A percentile compares a stretch with the other conserved stretches of the same genome.
Evolutionary conservation across 2,113 vertebrate species (phyloP).

Genomic region (Xiphorhynchus elegans): DNA sequence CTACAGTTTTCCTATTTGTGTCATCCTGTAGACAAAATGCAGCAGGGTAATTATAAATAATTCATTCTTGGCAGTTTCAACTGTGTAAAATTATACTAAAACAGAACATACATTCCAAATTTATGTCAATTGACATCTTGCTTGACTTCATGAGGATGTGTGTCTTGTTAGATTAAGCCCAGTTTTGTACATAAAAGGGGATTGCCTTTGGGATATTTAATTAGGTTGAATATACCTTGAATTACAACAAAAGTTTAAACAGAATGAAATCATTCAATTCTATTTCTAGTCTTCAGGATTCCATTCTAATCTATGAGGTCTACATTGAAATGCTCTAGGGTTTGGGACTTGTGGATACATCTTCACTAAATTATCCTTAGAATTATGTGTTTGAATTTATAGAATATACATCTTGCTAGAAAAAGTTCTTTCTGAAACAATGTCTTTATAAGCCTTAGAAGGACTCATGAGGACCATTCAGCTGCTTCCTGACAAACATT

Average conservation of each 20-base stretch:
- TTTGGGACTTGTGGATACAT: neutral
- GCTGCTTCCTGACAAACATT: slow-evolving; percentile 14
- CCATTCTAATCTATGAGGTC: neutral
- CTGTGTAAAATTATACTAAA: neutral
- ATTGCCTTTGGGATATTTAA: neutral
- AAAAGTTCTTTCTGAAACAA: neutral
- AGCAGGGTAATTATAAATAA: neutral
- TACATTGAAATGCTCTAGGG: neutral
- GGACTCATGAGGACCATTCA: slow-evolving; percentile 14
- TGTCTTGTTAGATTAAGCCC: neutral
- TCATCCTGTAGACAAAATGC: neutral
- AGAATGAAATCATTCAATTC: neutral
- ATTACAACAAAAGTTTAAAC: neutral
- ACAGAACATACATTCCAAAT: neutral
- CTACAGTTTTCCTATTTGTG: neutral
- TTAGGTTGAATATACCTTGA: neutral
- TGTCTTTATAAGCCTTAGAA: slow-evolving; percentile 12
- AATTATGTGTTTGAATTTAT: slow-evolving; percentile 1
- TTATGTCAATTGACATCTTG: neutral
- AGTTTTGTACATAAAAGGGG: neutral
- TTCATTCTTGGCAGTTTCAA: neutral
- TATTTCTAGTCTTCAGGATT: neutral
- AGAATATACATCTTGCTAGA: neutral
- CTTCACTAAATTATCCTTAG: neutral
- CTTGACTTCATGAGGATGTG: neutral